Conservation (phyloP, 2,797 vertebrate species). For the Hipposideros larvatus region DNA sequence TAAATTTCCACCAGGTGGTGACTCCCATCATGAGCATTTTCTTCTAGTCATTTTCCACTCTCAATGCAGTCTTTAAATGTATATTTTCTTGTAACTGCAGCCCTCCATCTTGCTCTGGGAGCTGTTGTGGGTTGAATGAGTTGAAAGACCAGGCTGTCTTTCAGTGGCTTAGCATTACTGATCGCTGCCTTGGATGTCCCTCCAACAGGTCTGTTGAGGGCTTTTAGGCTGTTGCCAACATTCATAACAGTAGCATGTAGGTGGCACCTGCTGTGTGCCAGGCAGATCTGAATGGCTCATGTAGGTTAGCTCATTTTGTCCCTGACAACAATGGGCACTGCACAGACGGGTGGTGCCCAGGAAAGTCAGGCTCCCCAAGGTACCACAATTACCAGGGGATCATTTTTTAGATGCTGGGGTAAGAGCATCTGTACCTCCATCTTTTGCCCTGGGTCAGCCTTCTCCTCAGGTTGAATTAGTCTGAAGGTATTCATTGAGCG, state of each 20-base stretch:
- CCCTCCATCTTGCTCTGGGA: not conserved
- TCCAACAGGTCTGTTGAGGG: not conserved
- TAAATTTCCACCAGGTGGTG: not conserved
- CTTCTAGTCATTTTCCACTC: not conserved
- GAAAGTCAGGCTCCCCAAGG: not conserved
- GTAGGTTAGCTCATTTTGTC: not conserved
- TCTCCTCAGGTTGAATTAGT: not conserved
- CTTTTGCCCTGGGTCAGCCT: not conserved
- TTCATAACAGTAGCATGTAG: not conserved
- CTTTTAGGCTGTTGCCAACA: not conserved
- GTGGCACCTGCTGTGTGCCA: not conserved
- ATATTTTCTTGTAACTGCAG: not conserved
- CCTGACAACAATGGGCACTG: not conserved
- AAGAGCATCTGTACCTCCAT: not conserved
- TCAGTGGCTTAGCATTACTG: not conserved
- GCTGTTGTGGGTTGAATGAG: not conserved
- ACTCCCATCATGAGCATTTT: not conserved
- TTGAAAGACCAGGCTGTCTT: not conserved
- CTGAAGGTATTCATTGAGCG: not conserved
- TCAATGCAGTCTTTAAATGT: not conserved
- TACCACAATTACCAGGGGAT: not conserved
- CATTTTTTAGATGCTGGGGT: not conserved
- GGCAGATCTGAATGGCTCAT: not conserved
- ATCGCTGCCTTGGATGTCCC: rapidly evolving
- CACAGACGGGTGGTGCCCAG: not conserved